These are phyloP conservation scores for Porphyrio hochstetteri DNA, from an alignment of 2,113 vertebrate species.

Conservation along the genomic window DNA sequence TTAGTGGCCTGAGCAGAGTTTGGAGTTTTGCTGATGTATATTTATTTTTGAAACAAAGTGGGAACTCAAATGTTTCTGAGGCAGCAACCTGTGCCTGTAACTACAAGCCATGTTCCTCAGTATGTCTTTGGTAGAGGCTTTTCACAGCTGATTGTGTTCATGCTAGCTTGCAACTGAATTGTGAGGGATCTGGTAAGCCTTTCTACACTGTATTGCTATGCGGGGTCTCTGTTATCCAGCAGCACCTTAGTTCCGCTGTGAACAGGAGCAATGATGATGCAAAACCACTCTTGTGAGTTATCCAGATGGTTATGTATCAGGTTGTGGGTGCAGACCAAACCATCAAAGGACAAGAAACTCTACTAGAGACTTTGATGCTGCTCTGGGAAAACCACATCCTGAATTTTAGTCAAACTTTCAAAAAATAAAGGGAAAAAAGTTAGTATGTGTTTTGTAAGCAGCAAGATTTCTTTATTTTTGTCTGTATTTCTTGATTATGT, in stretches of 20 bases:
- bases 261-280: background rate
- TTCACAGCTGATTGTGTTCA: background rate
- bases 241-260: background rate
- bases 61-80: background rate
- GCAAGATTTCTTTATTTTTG: background rate
- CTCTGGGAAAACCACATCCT: background rate
- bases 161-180: background rate
- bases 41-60: background rate
- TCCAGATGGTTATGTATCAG: accelerated
- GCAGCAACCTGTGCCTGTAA: accelerated
- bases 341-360: accelerated
- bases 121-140: background rate
- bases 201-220: background rate
- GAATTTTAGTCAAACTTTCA: background rate
- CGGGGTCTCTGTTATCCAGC: background rate
- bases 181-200: background rate
- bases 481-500: background rate
- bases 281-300: background rate
- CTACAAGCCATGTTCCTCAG: background rate
- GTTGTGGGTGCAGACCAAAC: background rate
- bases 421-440: background rate
- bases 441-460: background rate
- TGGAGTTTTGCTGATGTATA: background rate
- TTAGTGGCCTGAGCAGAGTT: background rate
- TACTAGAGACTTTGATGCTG: background rate